Base-by-base conservation (phyloP, 2,113 vertebrate genomes). In the Malaclemys terrapin region DNA sequence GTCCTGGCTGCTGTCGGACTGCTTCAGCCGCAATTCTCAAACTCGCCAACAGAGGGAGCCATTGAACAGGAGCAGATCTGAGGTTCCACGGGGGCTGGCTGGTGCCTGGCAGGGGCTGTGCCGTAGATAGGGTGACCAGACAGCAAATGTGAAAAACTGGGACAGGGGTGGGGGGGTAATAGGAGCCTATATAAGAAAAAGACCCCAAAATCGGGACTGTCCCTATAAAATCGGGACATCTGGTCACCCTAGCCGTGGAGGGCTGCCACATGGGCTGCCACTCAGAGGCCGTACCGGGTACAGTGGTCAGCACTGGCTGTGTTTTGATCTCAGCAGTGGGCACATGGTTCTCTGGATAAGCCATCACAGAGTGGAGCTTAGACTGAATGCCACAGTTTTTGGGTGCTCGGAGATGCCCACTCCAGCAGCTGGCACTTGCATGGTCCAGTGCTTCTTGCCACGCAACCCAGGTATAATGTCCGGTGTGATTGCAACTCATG, bases 41-140 rank as follows among this genome's bases (percentile, higher is more conserved):
- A 31, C 59, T 75, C 4, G 20, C 69, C 69, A 42, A 24, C 20
- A 2, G n/a, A 75, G 20, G 17, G 69, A 75, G 69, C 69, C 38
- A 42, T 38, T 42, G 9, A 38, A 38, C 20, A 22, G n/a, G n/a
- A 38, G 38, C 69, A 42, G 69, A 42, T 24, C 9, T 75, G 69
- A 10, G 17, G 35, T 62, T 16, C 69, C 69, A 20, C 19, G 4
- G 20, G 20, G 8, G 11, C n/a, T 24, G 69, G 75, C 5, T 13
- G 38, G 20, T 29, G 47, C n/a, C 0, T 20, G 85, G 10, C 2
- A 0, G 29, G 29, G 3, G 65, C 35, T 22, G n/a, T 47, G 75
- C 47, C 5, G 0, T 2, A 59, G 52, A 17, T 45, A 45, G 45
- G 45, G 45, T 45, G 45, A 45, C 45, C 45, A 45, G 45, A 45